Evolutionary conservation across 2,113 vertebrate species (phyloP).

Genomic region (Meleagris gallopavo): DNA sequence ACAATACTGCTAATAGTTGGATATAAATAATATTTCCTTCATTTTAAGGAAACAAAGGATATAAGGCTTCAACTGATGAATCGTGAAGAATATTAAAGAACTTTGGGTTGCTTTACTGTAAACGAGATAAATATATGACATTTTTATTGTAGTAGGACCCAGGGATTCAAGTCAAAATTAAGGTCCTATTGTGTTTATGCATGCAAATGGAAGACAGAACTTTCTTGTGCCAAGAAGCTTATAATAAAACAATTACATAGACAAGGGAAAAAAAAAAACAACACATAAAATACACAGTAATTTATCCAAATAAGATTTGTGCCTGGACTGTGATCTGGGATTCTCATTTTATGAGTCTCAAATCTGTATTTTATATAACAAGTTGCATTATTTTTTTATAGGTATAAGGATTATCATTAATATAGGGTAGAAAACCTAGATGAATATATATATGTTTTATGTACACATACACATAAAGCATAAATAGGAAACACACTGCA

Average conservation of each 20-base stretch:
- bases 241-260: not conserved
- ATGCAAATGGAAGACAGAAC: not conserved
- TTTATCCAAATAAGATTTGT: not conserved
- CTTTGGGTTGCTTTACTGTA: not conserved
- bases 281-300: not conserved
- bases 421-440: not conserved
- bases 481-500: slow-evolving; percentile 13
- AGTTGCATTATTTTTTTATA: not conserved
- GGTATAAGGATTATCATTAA: not conserved
- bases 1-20: not conserved
- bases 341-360: not conserved
- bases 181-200: slow-evolving; percentile 3
- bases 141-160: not conserved
- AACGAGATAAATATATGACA: not conserved
- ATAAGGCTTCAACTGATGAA: not conserved
- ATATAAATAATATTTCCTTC: not conserved
- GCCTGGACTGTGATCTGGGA: not conserved
- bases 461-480: not conserved
- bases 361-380: not conserved
- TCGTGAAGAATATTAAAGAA: slow-evolving; percentile 1
- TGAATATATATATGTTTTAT: not conserved
- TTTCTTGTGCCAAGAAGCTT: not conserved
- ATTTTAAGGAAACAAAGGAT: not conserved
- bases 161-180: not conserved
- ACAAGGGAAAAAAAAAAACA: not conserved